Conservation (phyloP, 2,888 invertebrate species). For the Pyrrhia umbra region DNA sequence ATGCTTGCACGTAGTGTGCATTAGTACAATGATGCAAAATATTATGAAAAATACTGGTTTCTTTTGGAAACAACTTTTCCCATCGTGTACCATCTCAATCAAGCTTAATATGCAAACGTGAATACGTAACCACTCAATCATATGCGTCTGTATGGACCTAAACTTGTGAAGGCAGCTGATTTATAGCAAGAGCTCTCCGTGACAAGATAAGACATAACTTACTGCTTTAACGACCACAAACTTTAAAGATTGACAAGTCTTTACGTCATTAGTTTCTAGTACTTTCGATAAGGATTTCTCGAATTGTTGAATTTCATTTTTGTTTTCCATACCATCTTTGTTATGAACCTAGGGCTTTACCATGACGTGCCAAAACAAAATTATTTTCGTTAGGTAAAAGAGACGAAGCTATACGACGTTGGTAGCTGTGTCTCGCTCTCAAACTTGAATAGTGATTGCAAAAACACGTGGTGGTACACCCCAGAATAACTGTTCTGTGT, state of each 20-base stretch:
- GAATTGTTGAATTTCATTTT: constrained; percentile 17
- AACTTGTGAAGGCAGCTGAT: constrained; percentile 35
- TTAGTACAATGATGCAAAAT: constrained; percentile 2
- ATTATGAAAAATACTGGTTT: background rate
- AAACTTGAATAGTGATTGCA: too few species aligned
- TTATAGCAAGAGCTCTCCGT: constrained; percentile 41
- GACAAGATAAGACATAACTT: constrained; percentile 58
- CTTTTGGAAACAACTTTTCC: background rate
- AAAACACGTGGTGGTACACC: too few species aligned
- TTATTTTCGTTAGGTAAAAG: too few species aligned
- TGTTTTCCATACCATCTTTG: constrained; percentile 1
- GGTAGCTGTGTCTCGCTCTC: too few species aligned
- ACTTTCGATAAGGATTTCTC: constrained; percentile 21
- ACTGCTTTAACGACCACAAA: constrained; percentile 46
- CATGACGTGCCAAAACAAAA: too few species aligned
- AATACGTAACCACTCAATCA: constrained; percentile 18
- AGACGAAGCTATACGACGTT: too few species aligned
- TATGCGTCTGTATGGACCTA: constrained; percentile 1
- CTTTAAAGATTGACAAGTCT: constrained; percentile 38
- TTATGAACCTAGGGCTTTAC: background rate
- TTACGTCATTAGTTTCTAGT: constrained; percentile 36
- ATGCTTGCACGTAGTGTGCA: constrained; percentile 16
- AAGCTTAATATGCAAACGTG: background rate
- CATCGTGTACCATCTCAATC: background rate
- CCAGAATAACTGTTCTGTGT: too few species aligned